Base-by-base conservation (phyloP, 2,888 invertebrate species). In the Ecliptopera silaceata region DNA sequence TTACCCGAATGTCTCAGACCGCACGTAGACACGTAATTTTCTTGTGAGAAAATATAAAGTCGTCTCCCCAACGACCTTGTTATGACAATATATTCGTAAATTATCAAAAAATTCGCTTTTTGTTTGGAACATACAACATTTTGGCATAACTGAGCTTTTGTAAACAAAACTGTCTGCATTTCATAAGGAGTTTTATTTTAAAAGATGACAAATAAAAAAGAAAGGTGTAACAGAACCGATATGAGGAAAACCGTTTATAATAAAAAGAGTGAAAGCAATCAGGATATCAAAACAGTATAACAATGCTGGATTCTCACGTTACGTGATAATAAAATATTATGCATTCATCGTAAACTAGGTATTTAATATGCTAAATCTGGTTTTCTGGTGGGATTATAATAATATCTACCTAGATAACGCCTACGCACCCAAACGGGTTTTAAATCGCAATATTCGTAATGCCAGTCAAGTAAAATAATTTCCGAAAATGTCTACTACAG, bases 401-500 rank as follows among this genome's bases (percentile, higher is more conserved):
- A 53, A 48, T 48, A 38, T 8, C n/a, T 38, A 29, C 12, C 13
- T 47, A 26, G 15, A 15, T 31, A 17, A 31, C n/a, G 41, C 29
- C 10, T 32, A 43, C 47, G 47, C 47, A 48, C 18, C 10, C 10
- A 43, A 48, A 52, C 51, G 13, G 32, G 52, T 48, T 53, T 53
- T 15, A 18, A 47, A 29, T 45, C 22, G 26, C 29, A 51, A 42
- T 38, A 17, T 11, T 38, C 34, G 34, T 13, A 34, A 45, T 32
- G 17, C n/a, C n/a, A n/a, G n/a, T 26, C 22, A 50, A 50, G 15
- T 42, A 11, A 51, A 47, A 32, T 44, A 38, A 38, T 48, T 31
- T 56, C 44, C 47, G 29, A 48, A 59, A 57, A 56, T 56, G 48
- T 45, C 36, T 49, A 42, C 54, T 26, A 18, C 18, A 6, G 13